Evolutionary conservation across 2,113 vertebrate species (phyloP).

Genomic region (Corvus cornix): DNA sequence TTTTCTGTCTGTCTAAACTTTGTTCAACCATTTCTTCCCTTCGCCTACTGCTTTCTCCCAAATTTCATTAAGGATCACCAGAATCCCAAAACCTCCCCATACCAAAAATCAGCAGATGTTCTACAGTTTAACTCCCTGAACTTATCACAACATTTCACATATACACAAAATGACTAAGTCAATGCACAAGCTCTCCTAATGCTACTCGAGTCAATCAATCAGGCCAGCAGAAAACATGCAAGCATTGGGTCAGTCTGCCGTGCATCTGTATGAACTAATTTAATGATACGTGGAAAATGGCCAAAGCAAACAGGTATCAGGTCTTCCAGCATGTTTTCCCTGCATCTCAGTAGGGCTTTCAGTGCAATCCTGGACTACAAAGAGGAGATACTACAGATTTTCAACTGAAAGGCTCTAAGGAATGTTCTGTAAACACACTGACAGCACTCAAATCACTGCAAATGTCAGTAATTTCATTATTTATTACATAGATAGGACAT

Average conservation of each 20-base stretch:
- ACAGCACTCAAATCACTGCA: neutral
- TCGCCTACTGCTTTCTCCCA: neutral
- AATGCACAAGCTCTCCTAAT: neutral
- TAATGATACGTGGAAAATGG: accelerated
- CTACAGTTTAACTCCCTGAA: neutral
- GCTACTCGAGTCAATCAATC: accelerated
- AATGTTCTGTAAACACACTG: neutral
- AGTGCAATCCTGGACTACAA: neutral
- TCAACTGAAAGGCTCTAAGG: neutral
- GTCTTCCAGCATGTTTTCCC: neutral
- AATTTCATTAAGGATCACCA: neutral
- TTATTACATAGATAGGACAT: accelerated
- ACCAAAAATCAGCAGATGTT: neutral
- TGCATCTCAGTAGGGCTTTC: neutral
- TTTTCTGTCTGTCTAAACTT: neutral
- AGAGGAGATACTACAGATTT: neutral
- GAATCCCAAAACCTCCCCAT: neutral
- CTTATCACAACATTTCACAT: neutral
- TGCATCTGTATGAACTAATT: neutral
- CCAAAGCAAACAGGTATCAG: neutral
- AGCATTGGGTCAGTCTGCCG: neutral
- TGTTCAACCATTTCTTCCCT: neutral
- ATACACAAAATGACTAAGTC: neutral
- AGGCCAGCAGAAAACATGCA: neutral
- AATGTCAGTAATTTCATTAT: neutral